phyloP scores from a whole-genome alignment of 2,113 vertebrate species.

The Muscicapa adusta region DNA sequence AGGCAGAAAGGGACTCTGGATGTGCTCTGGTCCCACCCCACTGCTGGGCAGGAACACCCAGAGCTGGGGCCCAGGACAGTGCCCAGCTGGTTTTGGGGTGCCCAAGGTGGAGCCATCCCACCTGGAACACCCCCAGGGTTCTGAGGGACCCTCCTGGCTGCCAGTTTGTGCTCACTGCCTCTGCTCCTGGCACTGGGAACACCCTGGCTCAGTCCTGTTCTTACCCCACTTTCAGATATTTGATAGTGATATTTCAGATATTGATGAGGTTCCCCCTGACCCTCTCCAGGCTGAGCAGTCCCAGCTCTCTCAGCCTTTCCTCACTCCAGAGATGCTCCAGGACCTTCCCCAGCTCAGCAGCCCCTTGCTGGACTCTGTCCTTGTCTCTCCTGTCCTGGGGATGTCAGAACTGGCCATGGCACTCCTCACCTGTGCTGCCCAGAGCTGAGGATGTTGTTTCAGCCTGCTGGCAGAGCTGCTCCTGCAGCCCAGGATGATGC shows the following conservation, averaged over 20 bases:
- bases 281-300: neutral
- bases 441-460: neutral
- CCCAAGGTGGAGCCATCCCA: neutral
- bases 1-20: neutral
- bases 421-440: neutral
- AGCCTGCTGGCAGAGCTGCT: neutral
- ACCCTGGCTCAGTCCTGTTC: rapidly evolving
- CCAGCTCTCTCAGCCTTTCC: neutral
- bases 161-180: rapidly evolving
- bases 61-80: neutral
- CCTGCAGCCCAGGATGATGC: neutral
- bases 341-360: neutral
- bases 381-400: neutral
- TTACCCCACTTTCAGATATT: rapidly evolving
- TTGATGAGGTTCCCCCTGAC: neutral
- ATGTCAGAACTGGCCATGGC: neutral
- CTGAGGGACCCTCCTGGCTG: neutral
- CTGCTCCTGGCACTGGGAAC: neutral
- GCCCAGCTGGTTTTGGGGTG: neutral
- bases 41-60: neutral
- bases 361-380: neutral
- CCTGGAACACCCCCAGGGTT: neutral
- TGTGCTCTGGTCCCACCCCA: neutral
- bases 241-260: no score
- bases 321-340: neutral